phyloP scores from a whole-genome alignment of 2,888 invertebrate species.

The Hydriomena furcata region DNA sequence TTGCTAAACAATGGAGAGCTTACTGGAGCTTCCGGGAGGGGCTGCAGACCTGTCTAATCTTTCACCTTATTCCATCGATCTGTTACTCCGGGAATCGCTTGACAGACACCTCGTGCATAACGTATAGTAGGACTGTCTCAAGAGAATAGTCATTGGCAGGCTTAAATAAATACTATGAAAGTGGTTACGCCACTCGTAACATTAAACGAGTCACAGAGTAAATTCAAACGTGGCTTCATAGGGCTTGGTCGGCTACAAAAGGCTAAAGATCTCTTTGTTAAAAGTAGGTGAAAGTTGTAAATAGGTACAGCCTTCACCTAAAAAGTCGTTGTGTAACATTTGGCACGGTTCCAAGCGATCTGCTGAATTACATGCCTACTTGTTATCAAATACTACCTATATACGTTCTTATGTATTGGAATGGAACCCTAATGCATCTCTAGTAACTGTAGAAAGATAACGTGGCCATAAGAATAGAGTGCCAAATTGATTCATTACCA shows the following conservation, averaged over 20 bases:
- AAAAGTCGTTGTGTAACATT: constrained; percentile 34
- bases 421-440: constrained; percentile 2
- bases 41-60: background rate
- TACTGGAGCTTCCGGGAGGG: background rate
- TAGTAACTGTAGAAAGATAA: background rate
- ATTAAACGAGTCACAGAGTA: background rate
- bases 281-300: constrained; percentile 26
- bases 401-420: background rate
- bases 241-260: background rate
- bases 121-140: background rate
- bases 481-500: background rate
- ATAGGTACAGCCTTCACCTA: constrained; percentile 35
- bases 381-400: no score
- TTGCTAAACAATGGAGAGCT: constrained; percentile 4
- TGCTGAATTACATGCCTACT: constrained; percentile 7
- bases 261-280: constrained; percentile 14
- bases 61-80: background rate
- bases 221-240: background rate
- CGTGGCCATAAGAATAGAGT: background rate
- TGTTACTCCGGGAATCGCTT: no score
- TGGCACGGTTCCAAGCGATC: constrained; percentile 32
- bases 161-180: no score
- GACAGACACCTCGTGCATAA: no score
- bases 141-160: background rate
- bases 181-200: no score